phyloP scores from a whole-genome alignment of 2,888 invertebrate genomes.

The Eupithecia inturbata region DNA sequence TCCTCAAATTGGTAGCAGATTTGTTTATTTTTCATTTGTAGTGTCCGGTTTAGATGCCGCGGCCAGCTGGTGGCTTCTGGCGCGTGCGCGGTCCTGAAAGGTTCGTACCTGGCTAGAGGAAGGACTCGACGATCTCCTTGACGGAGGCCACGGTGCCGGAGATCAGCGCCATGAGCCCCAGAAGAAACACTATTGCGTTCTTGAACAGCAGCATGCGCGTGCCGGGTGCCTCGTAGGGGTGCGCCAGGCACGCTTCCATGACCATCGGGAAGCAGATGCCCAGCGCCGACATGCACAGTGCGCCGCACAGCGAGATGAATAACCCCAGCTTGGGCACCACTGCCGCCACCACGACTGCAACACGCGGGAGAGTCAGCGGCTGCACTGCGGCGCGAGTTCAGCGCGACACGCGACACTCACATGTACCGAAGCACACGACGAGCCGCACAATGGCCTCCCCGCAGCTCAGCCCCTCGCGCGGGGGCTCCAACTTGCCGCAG shows the following conservation, averaged over 20 bases:
- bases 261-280: conserved; percentile 95
- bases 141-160: conserved; percentile 87
- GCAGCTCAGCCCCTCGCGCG: conserved; percentile 76
- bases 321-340: conserved; percentile 92
- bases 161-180: conserved; percentile 86
- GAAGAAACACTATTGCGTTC: conserved; percentile 81
- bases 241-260: conserved; percentile 74
- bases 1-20: no score
- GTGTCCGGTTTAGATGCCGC: no score
- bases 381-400: no score
- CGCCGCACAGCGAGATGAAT: conserved; percentile 92
- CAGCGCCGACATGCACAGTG: conserved; percentile 93
- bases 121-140: conserved; percentile 81
- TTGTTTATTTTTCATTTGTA: no score
- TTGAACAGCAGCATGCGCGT: conserved; percentile 64
- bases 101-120: conserved; percentile 38
- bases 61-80: no score
- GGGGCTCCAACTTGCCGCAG: conserved; percentile 48
- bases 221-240: conserved; percentile 65
- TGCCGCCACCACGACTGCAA: conserved; percentile 89
- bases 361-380: not conserved
- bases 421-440: conserved; percentile 90
- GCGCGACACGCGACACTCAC: no score
- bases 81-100: no score
- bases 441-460: conserved; percentile 90